Percentiles rank a stretch among this genome's conserved stretches.
phyloP scores from a whole-genome alignment of 2,113 vertebrate species.

The Lepisosteus oculatus region DNA sequence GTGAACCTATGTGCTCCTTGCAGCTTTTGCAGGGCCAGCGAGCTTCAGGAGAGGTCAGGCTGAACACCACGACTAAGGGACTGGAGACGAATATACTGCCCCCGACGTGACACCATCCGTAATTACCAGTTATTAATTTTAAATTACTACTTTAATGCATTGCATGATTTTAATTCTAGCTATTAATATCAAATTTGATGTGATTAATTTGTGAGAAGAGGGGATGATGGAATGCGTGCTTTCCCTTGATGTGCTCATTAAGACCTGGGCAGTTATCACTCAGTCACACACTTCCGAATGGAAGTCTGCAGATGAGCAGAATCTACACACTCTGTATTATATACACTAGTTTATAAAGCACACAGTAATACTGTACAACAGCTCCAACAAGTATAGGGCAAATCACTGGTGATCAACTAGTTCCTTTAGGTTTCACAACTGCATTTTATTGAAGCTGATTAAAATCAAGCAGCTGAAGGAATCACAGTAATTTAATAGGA shows the following conservation, averaged over 20 bases:
- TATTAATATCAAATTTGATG: slow-evolving; percentile 71
- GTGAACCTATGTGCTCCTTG: not conserved
- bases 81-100: slow-evolving; percentile 1
- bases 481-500: too few relatives aligned
- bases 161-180: slow-evolving; percentile 71
- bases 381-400: too few relatives aligned
- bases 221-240: slow-evolving; percentile 62
- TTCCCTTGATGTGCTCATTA: slow-evolving; percentile 60
- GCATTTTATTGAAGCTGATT: too few relatives aligned
- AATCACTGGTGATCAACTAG: too few relatives aligned
- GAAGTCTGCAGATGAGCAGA: too few relatives aligned
- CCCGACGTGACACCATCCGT: slow-evolving; percentile 47
- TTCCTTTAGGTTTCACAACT: too few relatives aligned
- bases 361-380: too few relatives aligned
- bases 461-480: too few relatives aligned
- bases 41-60: not conserved
- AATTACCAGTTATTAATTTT: slow-evolving; percentile 77
- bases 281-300: slow-evolving; percentile 14
- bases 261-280: slow-evolving; percentile 18
- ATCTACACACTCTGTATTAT: too few relatives aligned
- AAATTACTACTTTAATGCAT: slow-evolving; percentile 70
- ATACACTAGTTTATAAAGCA: too few relatives aligned
- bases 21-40: too few relatives aligned
- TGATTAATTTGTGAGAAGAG: slow-evolving; percentile 44
- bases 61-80: not conserved